Evolutionary conservation across 2,888 invertebrate species (phyloP), one percentile per base, ranked within the genome.

Genomic region (Cyclophora punctaria): DNA sequence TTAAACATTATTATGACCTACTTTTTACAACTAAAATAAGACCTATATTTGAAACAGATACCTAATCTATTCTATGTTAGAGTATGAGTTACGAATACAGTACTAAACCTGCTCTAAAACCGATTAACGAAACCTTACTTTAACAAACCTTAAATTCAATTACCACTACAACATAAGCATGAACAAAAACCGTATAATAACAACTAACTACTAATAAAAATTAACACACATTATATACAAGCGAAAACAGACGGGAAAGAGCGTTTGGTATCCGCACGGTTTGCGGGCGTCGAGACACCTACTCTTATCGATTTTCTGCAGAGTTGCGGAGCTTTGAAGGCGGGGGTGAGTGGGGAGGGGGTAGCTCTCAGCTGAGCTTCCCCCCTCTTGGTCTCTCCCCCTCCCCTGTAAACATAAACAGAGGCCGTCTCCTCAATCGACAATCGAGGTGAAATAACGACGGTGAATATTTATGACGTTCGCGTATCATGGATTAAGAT

Each of bases 401-500:
- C 57, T 35, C 56, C 69, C 79, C 81, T 78, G 83, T 83, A 86
- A 85, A 85, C 84, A 85, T 83, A 86, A 86, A 86, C 86, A 85
- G 83, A 73, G 75, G 75, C 76, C 70, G 69, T 54, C 41, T 44
- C 35, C 77, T 78, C 78, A 75, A 84, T 82, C 85, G 80, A 79
- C 81, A 77, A 77, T 66, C 77, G 82, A 85, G 83, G 85, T 85
- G 81, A 83, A 85, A 84, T 84, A 85, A 83, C 78, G 78, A 80
- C 78, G 71, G 77, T 81, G 86, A 86, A 87, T 87, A 86, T 86
- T 85, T 86, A 86, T 86, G 81, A 83, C 77, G 73, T 73, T 68
- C 71, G 71, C 75, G 77, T 81, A 83, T 80, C 78, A 78, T 65
- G 79, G 80, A 83, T 83, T 83, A 84, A 81, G 78, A 80, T 75